Evolutionary conservation across 2,797 vertebrate genomes (phyloP).

Genomic region (Thalassophryne amazonica): DNA sequence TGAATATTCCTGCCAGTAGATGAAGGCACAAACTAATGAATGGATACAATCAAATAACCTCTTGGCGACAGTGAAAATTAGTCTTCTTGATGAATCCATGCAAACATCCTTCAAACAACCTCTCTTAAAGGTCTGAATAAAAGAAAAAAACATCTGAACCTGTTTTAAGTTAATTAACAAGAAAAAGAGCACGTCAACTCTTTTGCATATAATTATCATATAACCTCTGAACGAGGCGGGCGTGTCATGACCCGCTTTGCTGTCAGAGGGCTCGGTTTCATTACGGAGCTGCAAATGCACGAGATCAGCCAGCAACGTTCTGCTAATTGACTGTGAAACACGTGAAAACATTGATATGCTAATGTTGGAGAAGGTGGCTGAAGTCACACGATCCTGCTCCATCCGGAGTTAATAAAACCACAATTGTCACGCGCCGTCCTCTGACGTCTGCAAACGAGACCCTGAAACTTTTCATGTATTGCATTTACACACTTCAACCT

Average conservation of each 20-base stretch:
- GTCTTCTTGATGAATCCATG: no score
- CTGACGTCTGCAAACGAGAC: slow-evolving; percentile 1
- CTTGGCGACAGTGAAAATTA: no score
- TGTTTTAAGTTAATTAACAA: slow-evolving; percentile 26
- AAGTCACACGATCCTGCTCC: slow-evolving; percentile 17
- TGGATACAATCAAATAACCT: no score
- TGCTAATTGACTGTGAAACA: slow-evolving; percentile 40
- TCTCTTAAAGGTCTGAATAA: no score
- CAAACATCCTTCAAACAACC: no score
- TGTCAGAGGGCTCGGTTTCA: slow-evolving; percentile 29
- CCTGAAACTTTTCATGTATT: background rate
- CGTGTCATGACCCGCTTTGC: slow-evolving; percentile 36
- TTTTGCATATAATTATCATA: slow-evolving; percentile 37
- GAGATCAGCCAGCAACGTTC: slow-evolving; percentile 19
- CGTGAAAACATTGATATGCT: slow-evolving; percentile 30
- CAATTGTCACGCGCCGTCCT: no score
- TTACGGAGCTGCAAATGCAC: slow-evolving; percentile 29
- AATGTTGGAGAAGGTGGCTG: slow-evolving; percentile 15
- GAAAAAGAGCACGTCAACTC: slow-evolving; percentile 4
- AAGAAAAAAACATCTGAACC: background rate
- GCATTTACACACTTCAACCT: background rate
- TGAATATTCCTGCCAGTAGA: no score
- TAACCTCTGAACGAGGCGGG: slow-evolving; percentile 26
- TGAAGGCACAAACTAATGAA: no score
- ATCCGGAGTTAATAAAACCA: slow-evolving; percentile 15